phyloP scores from a whole-genome alignment of 1,140 invertebrate species.

The Ostrea denselamellosa region DNA sequence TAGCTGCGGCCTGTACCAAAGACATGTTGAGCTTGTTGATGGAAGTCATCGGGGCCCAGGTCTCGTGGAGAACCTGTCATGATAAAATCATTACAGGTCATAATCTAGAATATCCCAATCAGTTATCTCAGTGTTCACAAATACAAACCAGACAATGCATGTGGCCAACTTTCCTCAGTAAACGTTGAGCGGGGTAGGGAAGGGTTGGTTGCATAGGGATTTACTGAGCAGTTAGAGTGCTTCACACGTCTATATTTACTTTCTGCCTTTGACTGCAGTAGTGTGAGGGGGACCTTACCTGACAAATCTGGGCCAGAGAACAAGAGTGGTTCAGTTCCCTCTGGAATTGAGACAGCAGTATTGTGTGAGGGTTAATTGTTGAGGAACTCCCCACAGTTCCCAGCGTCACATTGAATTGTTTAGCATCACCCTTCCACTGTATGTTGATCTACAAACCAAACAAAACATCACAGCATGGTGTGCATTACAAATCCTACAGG shows the following conservation, averaged over 20 bases:
- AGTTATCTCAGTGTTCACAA: too few species aligned
- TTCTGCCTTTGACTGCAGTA: background rate
- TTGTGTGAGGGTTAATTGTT: conserved; percentile 87
- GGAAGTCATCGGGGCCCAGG: conserved; percentile 73
- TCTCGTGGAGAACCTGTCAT: conserved; percentile 74
- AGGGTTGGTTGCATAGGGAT: too few species aligned
- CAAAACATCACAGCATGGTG: too few species aligned
- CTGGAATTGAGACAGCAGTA: conserved; percentile 89
- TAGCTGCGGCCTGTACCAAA: conserved; percentile 68
- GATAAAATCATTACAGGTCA: too few species aligned
- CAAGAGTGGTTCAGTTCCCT: conserved; percentile 87
- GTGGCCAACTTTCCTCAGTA: too few species aligned
- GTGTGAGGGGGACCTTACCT: conserved; percentile 80
- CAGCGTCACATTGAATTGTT: conserved; percentile 86
- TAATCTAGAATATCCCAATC: too few species aligned
- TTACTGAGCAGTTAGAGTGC: too few species aligned
- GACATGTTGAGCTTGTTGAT: conserved; percentile 73
- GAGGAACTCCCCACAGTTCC: conserved; percentile 79
- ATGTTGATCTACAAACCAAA: conserved; percentile 80
- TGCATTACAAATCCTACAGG: too few species aligned
- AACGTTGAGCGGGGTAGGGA: background rate
- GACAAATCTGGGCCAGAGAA: conserved; percentile 87
- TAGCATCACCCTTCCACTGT: conserved; percentile 85
- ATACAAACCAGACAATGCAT: too few species aligned
- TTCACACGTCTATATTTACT: too few species aligned